Evolutionary conservation across 2,113 vertebrate species (phyloP), one percentile per base, ranked within the genome.

Genomic region (Colistium nudipinnis): DNA sequence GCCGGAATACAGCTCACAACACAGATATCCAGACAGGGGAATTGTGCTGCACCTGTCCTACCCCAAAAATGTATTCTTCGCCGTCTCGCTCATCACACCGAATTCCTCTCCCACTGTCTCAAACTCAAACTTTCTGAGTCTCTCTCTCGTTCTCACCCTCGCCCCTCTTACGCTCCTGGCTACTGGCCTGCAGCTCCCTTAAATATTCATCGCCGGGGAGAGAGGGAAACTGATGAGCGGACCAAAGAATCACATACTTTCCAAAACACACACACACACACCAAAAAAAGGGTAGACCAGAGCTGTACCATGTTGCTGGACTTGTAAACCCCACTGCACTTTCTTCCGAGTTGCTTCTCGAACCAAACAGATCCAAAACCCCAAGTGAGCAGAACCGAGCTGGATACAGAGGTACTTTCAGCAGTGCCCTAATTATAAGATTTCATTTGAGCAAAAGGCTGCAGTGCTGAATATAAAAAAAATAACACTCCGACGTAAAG

Each of bases 131-230:
- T 62, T 7, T 14, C n/a, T 17, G 13, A 49, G 54, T 70, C 20
- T 62, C 44, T 7, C 47, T 30, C 19, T 13, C 73, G 43, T 43
- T 9, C 12, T 27, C 44, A 7, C 39, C 24, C 24, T 13, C 73
- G 6, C 53, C 5, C 55, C 44, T 67, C 39, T 2, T 57, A 24
- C 47, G 64, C 81, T 38, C 20, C 62, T 9, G 53, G 75, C 64
- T 83, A 49, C 67, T 80, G 61, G 67, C 79, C 63, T 74, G 57
- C 78, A 74, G 28, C 44, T 16, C 41, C 51, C 44, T 90, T 72
- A 88, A 89, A 80, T 76, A 84, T 87, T 87, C 53, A 86, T 70
- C 54, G 59, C 36, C 56, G 68, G 64, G 11, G 73, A 77, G 62
- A 61, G 35, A 24, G 28, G 45, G 53, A 52, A 63, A 63, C 38